Conservation (phyloP, 2,797 vertebrate genomes). For the Eupleurogrammus muticus region DNA sequence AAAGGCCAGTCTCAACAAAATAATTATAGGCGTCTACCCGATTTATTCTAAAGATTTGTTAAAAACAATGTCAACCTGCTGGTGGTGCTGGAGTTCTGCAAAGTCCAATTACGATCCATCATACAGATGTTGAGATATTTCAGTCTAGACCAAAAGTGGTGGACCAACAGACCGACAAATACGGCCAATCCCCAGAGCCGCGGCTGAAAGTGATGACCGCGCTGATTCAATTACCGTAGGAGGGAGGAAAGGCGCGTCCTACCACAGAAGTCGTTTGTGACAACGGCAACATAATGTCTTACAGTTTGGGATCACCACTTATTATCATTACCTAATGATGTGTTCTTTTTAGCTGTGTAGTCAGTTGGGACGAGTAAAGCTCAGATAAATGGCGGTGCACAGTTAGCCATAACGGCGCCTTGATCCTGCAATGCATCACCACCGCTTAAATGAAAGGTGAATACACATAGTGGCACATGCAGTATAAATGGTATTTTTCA, state of each 20-base stretch:
- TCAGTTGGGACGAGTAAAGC: background rate
- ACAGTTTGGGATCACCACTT: background rate
- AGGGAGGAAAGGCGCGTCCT: background rate
- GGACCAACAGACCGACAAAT: background rate
- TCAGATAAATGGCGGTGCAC: background rate
- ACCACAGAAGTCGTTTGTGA: background rate
- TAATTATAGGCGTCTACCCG: too few relatives aligned
- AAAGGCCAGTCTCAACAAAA: too few relatives aligned
- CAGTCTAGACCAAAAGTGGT: background rate
- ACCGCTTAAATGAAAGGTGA: background rate
- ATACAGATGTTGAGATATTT: background rate
- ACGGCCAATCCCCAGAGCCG: background rate
- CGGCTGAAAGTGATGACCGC: background rate
- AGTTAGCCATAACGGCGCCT: background rate
- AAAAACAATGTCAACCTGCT: too few relatives aligned
- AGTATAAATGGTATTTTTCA: background rate
- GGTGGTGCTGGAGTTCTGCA: too few relatives aligned
- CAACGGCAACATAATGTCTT: background rate
- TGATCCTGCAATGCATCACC: background rate
- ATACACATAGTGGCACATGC: background rate
- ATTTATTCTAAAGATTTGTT: too few relatives aligned
- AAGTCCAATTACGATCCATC: background rate
- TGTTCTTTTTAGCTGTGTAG: background rate
- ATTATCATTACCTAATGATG: background rate
- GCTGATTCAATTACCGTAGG: background rate